These are phyloP conservation scores for Chrysogorgia sp. DNA, from an alignment of 92 coral and sea anemone species.

Conservation along the genomic window DNA sequence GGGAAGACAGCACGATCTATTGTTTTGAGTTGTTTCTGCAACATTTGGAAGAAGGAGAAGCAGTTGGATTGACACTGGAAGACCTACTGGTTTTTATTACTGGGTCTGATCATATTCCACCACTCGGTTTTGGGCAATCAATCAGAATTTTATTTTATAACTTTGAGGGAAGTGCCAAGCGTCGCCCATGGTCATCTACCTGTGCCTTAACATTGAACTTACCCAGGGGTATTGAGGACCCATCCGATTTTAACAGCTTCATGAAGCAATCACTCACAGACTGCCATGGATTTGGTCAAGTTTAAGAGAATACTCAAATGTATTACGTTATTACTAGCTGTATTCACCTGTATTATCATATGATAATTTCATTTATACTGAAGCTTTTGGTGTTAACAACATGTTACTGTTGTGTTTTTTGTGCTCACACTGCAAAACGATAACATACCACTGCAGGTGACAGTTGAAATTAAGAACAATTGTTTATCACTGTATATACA, in stretches of 20 bases:
- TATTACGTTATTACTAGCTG: too few species aligned
- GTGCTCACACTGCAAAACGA: too few species aligned
- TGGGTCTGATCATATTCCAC: slow-evolving; percentile 55
- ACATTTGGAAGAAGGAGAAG: slow-evolving; percentile 70
- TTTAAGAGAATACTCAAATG: too few species aligned
- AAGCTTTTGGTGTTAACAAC: too few species aligned
- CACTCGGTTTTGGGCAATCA: slow-evolving; percentile 56
- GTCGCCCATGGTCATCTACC: slow-evolving; percentile 67
- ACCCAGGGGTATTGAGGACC: slow-evolving; percentile 71
- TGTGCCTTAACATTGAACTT: slow-evolving; percentile 57
- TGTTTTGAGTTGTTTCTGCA: slow-evolving; percentile 67
- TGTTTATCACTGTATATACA: too few species aligned
- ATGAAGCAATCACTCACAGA: slow-evolving; percentile 55
- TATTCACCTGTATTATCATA: too few species aligned
- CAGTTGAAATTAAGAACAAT: too few species aligned
- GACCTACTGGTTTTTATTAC: slow-evolving; percentile 66
- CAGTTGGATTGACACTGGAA: slow-evolving; percentile 57
- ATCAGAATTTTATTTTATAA: slow-evolving; percentile 55
- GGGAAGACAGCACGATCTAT: slow-evolving; percentile 66
- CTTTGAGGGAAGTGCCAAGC: slow-evolving; percentile 45
- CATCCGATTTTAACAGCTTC: slow-evolving; percentile 50
- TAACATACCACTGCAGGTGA: too few species aligned
- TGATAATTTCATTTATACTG: too few species aligned
- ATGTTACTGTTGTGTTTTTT: too few species aligned
- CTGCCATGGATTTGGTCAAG: too few species aligned